Evolutionary conservation across 2,113 vertebrate genomes (phyloP).

Genomic region (Syngnathus typhle): DNA sequence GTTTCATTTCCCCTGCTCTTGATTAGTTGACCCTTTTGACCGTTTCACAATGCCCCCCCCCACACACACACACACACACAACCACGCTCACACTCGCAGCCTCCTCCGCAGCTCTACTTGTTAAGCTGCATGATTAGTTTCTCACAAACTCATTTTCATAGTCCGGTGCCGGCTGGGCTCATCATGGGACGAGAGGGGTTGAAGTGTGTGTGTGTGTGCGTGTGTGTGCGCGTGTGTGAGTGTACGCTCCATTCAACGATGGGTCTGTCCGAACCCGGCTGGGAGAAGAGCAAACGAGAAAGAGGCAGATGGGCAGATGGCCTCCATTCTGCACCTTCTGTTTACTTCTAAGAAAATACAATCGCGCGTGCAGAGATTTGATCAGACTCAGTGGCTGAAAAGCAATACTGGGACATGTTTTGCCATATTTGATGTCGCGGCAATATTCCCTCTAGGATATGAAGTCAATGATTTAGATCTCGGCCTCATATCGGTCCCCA

Average conservation of each 20-base stretch:
- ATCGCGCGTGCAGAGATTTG: constrained; percentile 30
- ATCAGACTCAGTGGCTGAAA: constrained; percentile 34
- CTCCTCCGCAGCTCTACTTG: constrained; percentile 37
- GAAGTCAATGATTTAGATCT: constrained; percentile 13
- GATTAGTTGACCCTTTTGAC: constrained; percentile 66
- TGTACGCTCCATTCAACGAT: constrained; percentile 27
- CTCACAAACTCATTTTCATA: constrained; percentile 58
- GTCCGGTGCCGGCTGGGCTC: constrained; percentile 29
- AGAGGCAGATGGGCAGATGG: constrained; percentile 60
- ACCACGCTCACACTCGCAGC: constrained; percentile 1
- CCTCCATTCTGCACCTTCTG: constrained; percentile 55
- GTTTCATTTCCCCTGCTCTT: constrained; percentile 59
- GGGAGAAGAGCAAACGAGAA: constrained; percentile 37
- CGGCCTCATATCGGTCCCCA: constrained; percentile 8
- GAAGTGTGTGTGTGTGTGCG: not conserved
- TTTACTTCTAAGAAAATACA: constrained; percentile 59
- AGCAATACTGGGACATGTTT: constrained; percentile 19
- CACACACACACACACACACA: not conserved
- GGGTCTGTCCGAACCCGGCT: constrained; percentile 31
- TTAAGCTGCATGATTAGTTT: constrained; percentile 62
- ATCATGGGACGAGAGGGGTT: constrained; percentile 7
- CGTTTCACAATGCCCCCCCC: constrained; percentile 33
- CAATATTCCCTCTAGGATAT: constrained; percentile 25
- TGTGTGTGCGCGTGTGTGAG: constrained; percentile 5
- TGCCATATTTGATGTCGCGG: constrained; percentile 23